A percentile compares a stretch with the other conserved stretches of the same genome.
These are phyloP conservation scores for Xenus cinereus DNA, from an alignment of 2,113 vertebrate genomes.

Conservation along the genomic window DNA sequence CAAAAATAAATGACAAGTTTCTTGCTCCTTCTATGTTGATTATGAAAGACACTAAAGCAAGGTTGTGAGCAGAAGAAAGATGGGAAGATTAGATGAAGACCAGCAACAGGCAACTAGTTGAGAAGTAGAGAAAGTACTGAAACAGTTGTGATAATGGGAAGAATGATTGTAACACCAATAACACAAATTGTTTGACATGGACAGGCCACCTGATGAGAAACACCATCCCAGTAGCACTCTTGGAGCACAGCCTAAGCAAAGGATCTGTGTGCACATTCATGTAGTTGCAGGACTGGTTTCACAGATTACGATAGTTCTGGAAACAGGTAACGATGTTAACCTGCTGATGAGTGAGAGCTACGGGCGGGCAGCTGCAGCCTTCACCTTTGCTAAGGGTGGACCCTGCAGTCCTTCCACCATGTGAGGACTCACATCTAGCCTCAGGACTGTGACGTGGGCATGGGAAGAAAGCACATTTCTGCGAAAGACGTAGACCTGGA, in stretches of 20 bases:
- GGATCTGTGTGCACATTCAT: not conserved
- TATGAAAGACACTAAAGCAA: not conserved
- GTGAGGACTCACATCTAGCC: not conserved
- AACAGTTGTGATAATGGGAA: not conserved
- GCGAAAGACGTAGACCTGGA: not conserved
- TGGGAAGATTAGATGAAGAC: not conserved
- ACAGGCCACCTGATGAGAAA: not conserved
- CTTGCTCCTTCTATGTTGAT: not conserved
- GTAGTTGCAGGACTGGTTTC: not conserved
- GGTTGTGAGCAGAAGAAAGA: not conserved
- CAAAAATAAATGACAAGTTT: not conserved
- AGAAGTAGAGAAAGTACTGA: not conserved
- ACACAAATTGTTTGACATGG: not conserved
- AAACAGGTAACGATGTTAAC: not conserved
- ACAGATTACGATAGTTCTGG: not conserved
- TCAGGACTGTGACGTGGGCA: not conserved
- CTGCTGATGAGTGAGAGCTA: not conserved
- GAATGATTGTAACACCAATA: not conserved
- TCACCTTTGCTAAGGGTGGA: not conserved
- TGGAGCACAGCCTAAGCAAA: not conserved
- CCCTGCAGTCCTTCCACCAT: not conserved
- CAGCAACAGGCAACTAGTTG: not conserved
- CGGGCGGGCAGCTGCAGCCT: not conserved
- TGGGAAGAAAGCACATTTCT: not conserved
- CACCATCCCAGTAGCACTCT: accelerated